phyloP scores from a whole-genome alignment of 2,113 vertebrate species.

The Ophiodon elongatus region DNA sequence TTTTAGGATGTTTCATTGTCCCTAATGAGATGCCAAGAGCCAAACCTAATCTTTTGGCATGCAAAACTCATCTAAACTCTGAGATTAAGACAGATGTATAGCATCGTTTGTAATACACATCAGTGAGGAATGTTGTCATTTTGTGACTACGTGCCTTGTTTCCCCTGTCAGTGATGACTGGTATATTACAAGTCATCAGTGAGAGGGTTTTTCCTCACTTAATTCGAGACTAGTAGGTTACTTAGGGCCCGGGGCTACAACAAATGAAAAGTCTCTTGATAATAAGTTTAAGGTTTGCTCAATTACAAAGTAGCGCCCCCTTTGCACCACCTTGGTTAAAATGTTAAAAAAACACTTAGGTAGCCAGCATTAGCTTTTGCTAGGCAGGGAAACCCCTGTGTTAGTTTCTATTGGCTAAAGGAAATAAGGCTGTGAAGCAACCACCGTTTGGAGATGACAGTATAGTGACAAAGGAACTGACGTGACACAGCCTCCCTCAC shows the following conservation, averaged over 20 bases:
- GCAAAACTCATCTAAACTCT: background rate
- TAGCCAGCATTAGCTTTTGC: background rate
- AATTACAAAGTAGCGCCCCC: background rate
- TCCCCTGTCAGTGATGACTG: conserved; percentile 1
- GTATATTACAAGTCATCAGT: background rate
- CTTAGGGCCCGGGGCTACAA: rapidly evolving
- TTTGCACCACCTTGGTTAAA: background rate
- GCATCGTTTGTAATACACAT: background rate
- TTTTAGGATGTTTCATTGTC: background rate
- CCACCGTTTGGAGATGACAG: conserved; percentile 14
- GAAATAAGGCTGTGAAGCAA: conserved; percentile 20
- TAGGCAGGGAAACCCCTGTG: conserved; percentile 2
- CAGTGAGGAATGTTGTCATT: too few species aligned
- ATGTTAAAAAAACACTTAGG: background rate
- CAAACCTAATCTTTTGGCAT: background rate
- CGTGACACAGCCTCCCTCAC: conserved; percentile 7
- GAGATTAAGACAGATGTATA: background rate
- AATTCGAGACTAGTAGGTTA: background rate
- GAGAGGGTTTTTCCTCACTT: conserved; percentile 1
- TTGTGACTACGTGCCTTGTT: background rate
- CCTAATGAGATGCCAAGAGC: background rate
- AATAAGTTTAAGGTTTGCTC: background rate
- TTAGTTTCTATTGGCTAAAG: background rate
- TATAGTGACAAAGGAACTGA: conserved; percentile 1
- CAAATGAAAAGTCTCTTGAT: background rate